phyloP scores from a whole-genome alignment of 2,888 invertebrate species.

The Dione juno region DNA sequence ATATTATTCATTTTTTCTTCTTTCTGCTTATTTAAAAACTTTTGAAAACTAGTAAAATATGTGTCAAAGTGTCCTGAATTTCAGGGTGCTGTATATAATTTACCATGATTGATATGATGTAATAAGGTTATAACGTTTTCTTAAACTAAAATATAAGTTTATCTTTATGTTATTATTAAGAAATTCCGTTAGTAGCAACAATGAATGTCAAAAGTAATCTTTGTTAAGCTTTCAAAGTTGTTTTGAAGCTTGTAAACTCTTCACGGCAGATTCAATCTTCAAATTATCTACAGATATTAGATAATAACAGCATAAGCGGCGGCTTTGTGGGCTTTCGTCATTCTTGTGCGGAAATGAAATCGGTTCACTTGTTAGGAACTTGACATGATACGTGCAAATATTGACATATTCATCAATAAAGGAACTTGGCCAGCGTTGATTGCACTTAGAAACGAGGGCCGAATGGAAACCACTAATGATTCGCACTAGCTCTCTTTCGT shows the following conservation, averaged over 20 bases:
- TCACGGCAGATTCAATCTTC: neutral
- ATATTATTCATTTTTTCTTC: too few relatives aligned
- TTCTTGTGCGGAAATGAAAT: slow-evolving; percentile 2
- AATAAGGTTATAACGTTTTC: too few relatives aligned
- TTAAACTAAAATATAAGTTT: too few relatives aligned
- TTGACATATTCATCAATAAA: slow-evolving; percentile 31
- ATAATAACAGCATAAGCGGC: neutral
- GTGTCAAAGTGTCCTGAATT: neutral
- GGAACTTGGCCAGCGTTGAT: slow-evolving; percentile 37
- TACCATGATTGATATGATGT: too few relatives aligned
- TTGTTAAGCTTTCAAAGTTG: neutral
- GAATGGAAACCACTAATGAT: slow-evolving; percentile 25
- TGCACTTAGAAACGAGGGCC: slow-evolving; percentile 31
- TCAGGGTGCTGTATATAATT: neutral
- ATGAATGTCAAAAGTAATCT: slow-evolving; percentile 4
- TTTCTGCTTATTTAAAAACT: too few relatives aligned
- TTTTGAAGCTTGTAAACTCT: slow-evolving; percentile 5
- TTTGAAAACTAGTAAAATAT: neutral
- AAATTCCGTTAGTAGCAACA: slow-evolving; percentile 3
- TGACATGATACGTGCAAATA: slow-evolving; percentile 25
- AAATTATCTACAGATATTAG: neutral
- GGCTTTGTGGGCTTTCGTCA: neutral
- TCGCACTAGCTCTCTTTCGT: slow-evolving; percentile 17
- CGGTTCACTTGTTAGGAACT: neutral
- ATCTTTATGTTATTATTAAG: neutral